Conservation (phyloP, 37 sponge, comb jelly and placozoan species). For the Eunapius fragilis region DNA sequence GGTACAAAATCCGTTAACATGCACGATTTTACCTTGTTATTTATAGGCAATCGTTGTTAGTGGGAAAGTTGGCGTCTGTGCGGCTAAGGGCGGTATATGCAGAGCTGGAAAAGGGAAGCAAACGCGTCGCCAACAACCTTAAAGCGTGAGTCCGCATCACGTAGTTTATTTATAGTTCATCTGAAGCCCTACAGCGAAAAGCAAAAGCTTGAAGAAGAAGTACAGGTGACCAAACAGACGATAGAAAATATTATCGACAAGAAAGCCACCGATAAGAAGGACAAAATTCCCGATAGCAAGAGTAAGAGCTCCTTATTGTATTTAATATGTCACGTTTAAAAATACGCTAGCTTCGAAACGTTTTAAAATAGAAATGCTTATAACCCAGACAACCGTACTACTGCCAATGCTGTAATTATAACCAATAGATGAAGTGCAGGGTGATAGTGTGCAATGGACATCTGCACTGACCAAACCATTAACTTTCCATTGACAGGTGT, state of each 20-base stretch:
- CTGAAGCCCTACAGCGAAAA: conserved; percentile 54
- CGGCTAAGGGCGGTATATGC: conserved; percentile 30
- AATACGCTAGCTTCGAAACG: too few species aligned
- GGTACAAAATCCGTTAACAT: neutral
- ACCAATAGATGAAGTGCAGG: neutral
- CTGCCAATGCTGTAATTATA: too few species aligned
- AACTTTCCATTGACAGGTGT: neutral
- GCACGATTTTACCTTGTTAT: neutral
- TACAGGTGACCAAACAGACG: conserved; percentile 10
- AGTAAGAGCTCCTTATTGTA: neutral
- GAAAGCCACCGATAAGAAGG: neutral
- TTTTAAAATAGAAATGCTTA: too few species aligned
- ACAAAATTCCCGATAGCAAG: neutral
- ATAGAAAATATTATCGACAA: conserved; percentile 1
- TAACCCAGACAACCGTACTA: too few species aligned
- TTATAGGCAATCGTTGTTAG: conserved; percentile 42
- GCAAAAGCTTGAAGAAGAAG: conserved; percentile 32
- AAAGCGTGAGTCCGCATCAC: conserved; percentile 15
- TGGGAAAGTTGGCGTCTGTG: conserved; percentile 35
- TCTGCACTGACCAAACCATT: too few species aligned
- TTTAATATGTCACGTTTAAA: too few species aligned
- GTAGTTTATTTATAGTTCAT: too few species aligned
- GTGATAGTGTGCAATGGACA: too few species aligned
- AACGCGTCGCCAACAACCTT: conserved; percentile 9
- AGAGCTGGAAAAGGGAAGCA: conserved; percentile 3